Conservation (phyloP, 1,140 invertebrate genomes). For the Matsumurasca onukii region DNA sequence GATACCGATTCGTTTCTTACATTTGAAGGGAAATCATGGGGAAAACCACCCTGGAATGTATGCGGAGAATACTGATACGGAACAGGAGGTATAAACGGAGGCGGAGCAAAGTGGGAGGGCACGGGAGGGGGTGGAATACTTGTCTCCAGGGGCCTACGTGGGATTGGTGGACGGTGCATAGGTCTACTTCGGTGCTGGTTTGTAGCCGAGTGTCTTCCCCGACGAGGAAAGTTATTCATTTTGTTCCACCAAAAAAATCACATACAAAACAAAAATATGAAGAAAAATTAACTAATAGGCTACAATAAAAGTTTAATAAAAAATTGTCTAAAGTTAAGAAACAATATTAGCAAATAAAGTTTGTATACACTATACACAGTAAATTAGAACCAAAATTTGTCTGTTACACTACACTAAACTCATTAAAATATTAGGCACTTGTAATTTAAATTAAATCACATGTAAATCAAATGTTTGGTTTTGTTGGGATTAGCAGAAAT, state of each 20-base stretch:
- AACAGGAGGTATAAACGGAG: no score
- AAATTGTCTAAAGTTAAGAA: no score
- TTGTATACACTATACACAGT: background rate
- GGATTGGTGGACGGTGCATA: background rate
- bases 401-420: background rate
- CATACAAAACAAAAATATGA: no score
- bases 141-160: background rate
- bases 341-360: background rate
- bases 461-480: slow-evolving; percentile 11
- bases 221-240: no score
- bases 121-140: slow-evolving; percentile 22
- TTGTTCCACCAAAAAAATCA: no score
- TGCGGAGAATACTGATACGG: background rate
- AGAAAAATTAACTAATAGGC: no score
- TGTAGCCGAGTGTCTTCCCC: no score
- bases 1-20: no score
- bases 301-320: no score
- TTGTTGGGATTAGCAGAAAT: slow-evolving; percentile 13
- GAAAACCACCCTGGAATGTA: background rate
- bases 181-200: no score
- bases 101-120: slow-evolving; percentile 8
- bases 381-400: slow-evolving; percentile 4
- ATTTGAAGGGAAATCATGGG: no score
- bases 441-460: slow-evolving; percentile 27
- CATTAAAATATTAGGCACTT: background rate